Conservation (phyloP, 2,888 invertebrate genomes). For the Venustoraphidia nigricollis region DNA sequence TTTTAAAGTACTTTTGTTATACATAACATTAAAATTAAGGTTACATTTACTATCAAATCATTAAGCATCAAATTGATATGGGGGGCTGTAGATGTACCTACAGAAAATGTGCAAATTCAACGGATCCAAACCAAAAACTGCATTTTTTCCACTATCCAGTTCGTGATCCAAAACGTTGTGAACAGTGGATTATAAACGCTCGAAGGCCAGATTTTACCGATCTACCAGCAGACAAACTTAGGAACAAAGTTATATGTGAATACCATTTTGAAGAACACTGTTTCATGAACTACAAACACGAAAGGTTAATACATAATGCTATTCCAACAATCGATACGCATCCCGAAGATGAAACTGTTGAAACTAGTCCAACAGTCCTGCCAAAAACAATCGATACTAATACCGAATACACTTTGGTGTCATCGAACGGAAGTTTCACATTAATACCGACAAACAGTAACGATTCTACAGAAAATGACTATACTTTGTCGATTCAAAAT, state of each 20-base stretch:
- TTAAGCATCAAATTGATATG: constrained; percentile 23
- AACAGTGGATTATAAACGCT: constrained; percentile 40
- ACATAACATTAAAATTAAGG: no score
- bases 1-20: no score
- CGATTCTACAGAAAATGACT: no score
- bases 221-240: constrained; percentile 38
- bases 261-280: constrained; percentile 37
- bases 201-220: constrained; percentile 34
- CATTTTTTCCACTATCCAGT: constrained; percentile 48
- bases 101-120: constrained; percentile 33
- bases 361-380: constrained; percentile 17
- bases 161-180: constrained; percentile 38
- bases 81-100: constrained; percentile 44
- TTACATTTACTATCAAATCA: no score
- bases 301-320: constrained; percentile 36
- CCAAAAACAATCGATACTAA: constrained; percentile 8
- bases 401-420: no score
- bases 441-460: no score
- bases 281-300: constrained; percentile 38
- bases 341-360: constrained; percentile 23
- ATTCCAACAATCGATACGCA: constrained; percentile 32
- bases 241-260: constrained; percentile 43
- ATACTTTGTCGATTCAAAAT: no score
- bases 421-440: no score
- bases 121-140: constrained; percentile 28